Conservation (phyloP, 2,113 vertebrate species). For the Microtus pennsylvanicus region DNA sequence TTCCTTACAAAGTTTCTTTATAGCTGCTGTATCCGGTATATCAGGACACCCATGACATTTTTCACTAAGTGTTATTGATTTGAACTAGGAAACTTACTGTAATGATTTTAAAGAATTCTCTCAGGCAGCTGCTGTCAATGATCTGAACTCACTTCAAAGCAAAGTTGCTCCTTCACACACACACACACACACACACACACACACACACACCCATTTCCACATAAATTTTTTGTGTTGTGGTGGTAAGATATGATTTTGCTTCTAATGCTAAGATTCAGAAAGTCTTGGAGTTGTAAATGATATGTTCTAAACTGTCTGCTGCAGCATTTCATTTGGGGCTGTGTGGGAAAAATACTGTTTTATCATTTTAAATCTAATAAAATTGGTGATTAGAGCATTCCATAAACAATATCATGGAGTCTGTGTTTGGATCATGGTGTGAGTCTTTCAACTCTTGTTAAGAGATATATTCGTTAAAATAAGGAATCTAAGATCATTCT, state of each 20-base stretch:
- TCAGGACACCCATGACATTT: constrained; percentile 16
- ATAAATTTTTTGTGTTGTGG: not conserved
- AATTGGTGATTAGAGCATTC: constrained; percentile 57
- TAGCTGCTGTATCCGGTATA: not conserved
- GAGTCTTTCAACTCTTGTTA: not conserved
- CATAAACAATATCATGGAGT: not conserved
- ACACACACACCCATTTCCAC: not conserved
- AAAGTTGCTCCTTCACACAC: constrained; percentile 9
- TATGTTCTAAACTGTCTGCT: constrained; percentile 35
- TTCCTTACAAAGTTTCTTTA: not conserved
- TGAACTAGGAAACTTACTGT: constrained; percentile 36
- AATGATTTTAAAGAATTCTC: constrained; percentile 36
- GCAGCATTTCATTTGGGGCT: constrained; percentile 38
- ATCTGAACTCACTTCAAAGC: constrained; percentile 37
- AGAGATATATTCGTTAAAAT: not conserved
- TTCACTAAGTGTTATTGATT: not conserved
- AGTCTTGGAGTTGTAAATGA: constrained; percentile 32
- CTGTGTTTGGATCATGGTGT: not conserved
- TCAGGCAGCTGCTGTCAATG: constrained; percentile 60
- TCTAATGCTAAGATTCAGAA: constrained; percentile 52
- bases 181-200: not conserved
- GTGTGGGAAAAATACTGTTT: not conserved
- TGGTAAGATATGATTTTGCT: constrained; percentile 36
- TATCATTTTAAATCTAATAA: constrained; percentile 63
- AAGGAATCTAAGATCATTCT: not conserved